Base-by-base conservation (phyloP, 2,888 invertebrate genomes). In the Vannuccia rotundouncinata region DNA sequence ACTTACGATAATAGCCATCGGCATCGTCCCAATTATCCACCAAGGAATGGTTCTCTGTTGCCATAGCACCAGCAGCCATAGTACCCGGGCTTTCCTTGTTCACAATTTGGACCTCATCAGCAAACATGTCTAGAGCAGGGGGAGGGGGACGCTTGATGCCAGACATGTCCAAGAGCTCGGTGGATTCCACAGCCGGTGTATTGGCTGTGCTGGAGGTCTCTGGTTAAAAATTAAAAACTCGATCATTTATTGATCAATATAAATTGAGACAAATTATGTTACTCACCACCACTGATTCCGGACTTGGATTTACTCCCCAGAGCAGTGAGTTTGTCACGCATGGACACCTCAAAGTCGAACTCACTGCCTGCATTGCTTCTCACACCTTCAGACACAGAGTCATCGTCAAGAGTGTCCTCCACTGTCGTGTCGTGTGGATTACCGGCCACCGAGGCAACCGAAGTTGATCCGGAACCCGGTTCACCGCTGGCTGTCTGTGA, bases 21-120 rank as follows among this genome's bases (percentile, higher is more conserved):
- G 96, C 94, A 89, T 99, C 99, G 86, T 99, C 99, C 98, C 98
- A 99, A 87, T 99, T 99, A 87, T 99, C 99, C 0, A 94, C 95
- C 66, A 99, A 90, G 76, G 94, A 93, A 0, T 96, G 95, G 89
- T 94, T 93, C 87, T 95, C 95, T 81, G 88, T 89, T 22, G 86
- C 88, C 30, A 74, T 29, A 22, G 74, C 59, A 13, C 80, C 79
- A 5, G 31, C 76, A 10, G 31, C 59, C 75, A 81, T 81, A 1
- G 81, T 80, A 25, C 31, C 79, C 22, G 76, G 59, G 28, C 59
- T 81, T n/a, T 66, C 45, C 27, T 78, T 75, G 45, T 31, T 31
- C 31, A 29, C 74, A 25, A 80, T 74, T 31, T 80, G 77, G 2
- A 80, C 2, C 22, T 80, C 80, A 29, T 80, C 80, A 59, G 80